Evolutionary conservation across 1,140 invertebrate genomes (phyloP).

Genomic region (Atta texana): DNA sequence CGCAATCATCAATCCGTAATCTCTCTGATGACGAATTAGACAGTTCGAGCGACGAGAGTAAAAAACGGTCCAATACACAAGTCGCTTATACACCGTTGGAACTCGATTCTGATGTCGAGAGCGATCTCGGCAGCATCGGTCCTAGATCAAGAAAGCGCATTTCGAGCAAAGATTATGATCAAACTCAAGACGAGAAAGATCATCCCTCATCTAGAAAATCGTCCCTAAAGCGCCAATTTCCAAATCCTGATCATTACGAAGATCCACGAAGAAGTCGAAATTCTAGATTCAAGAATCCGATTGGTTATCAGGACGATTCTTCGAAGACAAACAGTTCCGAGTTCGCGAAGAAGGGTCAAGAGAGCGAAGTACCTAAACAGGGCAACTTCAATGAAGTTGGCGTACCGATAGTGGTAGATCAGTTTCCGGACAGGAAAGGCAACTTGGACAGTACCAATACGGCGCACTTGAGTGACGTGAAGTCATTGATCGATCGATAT

Average conservation of each 20-base stretch:
- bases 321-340: slow-evolving; percentile 73
- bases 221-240: slow-evolving; percentile 61
- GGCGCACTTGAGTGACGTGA: slow-evolving; percentile 56
- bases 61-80: slow-evolving; percentile 67
- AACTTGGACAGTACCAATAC: slow-evolving; percentile 29
- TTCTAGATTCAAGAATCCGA: slow-evolving; percentile 20
- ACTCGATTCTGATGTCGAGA: slow-evolving; percentile 82
- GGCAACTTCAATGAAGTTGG: slow-evolving; percentile 85
- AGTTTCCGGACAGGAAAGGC: slow-evolving; percentile 18
- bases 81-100: slow-evolving; percentile 81
- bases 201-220: not conserved
- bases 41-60: slow-evolving; percentile 78
- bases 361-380: not conserved
- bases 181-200: not conserved
- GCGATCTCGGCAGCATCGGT: slow-evolving; percentile 73
- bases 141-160: slow-evolving; percentile 77
- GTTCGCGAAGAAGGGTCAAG: slow-evolving; percentile 57
- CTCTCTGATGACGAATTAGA: slow-evolving; percentile 77
- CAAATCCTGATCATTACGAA: slow-evolving; percentile 80
- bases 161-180: slow-evolving; percentile 69
- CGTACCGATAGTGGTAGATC: slow-evolving; percentile 79
- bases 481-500: slow-evolving; percentile 69
- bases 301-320: slow-evolving; percentile 56
- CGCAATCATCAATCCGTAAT: slow-evolving; percentile 21
- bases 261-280: slow-evolving; percentile 68